Evolutionary conservation across 2,888 invertebrate genomes (phyloP).

Genomic region (Netelia melanura): DNA sequence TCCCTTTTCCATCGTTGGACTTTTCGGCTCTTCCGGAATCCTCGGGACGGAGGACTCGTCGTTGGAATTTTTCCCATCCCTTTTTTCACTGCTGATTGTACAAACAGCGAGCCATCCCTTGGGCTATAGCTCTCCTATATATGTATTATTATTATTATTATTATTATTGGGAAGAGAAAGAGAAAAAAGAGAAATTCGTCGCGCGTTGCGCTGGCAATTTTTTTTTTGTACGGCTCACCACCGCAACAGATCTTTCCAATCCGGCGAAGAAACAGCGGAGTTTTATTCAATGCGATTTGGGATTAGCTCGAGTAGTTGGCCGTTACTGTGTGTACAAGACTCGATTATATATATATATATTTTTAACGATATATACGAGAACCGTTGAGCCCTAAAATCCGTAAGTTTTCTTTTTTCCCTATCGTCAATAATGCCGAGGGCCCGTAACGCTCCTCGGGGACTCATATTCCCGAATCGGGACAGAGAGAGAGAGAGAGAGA

Average conservation of each 20-base stretch:
- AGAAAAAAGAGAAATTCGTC: conserved; percentile 35
- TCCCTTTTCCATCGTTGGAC: conserved; percentile 30
- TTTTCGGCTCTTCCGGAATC: background rate
- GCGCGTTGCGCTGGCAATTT: conserved; percentile 15
- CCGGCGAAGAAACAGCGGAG: conserved; percentile 43
- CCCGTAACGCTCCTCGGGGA: conserved; percentile 73
- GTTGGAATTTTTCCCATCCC: conserved; percentile 24
- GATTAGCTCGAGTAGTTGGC: conserved; percentile 60
- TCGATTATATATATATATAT: background rate
- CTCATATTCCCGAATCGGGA: conserved; percentile 50
- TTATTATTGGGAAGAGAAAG: conserved; percentile 15
- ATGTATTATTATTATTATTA: background rate
- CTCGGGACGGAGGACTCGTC: conserved; percentile 7
- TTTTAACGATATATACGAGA: conserved; percentile 11
- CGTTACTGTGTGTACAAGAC: conserved; percentile 12
- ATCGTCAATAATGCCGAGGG: conserved; percentile 71
- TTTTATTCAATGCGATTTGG: conserved; percentile 53
- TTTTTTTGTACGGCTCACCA: conserved; percentile 1
- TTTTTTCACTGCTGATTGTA: conserved; percentile 13
- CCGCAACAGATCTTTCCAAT: conserved; percentile 46
- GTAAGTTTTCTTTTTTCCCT: conserved; percentile 42
- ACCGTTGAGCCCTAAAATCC: conserved; percentile 24
- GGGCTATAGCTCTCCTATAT: background rate
- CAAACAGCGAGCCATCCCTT: conserved; percentile 6
- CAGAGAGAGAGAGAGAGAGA: conserved; percentile 14